Percentiles rank a stretch among this genome's conserved stretches.
phyloP scores from a whole-genome alignment of 1,140 invertebrate species.

The Drosophila fuyamai region DNA sequence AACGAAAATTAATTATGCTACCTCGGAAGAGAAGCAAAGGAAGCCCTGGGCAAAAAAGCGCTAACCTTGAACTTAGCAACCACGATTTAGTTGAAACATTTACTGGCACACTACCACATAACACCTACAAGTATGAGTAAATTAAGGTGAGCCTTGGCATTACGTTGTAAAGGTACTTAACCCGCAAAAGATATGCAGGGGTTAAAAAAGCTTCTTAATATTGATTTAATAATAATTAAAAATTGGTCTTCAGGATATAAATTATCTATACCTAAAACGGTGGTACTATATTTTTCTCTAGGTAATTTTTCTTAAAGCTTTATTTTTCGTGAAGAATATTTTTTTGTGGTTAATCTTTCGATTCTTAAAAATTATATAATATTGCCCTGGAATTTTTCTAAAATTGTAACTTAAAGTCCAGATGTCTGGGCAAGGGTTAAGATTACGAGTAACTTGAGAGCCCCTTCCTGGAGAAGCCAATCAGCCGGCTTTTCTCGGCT shows the following conservation, averaged over 20 bases:
- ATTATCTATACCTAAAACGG: no score
- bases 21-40: slow-evolving; percentile 42
- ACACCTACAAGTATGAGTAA: neutral
- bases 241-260: no score
- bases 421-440: slow-evolving; percentile 17
- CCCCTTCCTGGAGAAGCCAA: slow-evolving; percentile 50
- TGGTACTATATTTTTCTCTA: no score
- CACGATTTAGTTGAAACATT: slow-evolving; percentile 32
- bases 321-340: neutral
- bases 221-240: no score
- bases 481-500: slow-evolving; percentile 56
- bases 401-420: neutral
- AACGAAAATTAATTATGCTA: slow-evolving; percentile 81
- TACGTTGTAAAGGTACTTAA: slow-evolving; percentile 1
- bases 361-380: no score
- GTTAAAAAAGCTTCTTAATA: no score
- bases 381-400: neutral
- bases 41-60: slow-evolving; percentile 40
- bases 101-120: neutral
- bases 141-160: neutral
- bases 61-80: slow-evolving; percentile 69
- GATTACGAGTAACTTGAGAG: slow-evolving; percentile 5
- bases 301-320: no score
- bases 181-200: neutral
- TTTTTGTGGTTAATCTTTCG: no score